Base-by-base conservation (phyloP, 2,113 vertebrate genomes). In the Candoia aspera region DNA sequence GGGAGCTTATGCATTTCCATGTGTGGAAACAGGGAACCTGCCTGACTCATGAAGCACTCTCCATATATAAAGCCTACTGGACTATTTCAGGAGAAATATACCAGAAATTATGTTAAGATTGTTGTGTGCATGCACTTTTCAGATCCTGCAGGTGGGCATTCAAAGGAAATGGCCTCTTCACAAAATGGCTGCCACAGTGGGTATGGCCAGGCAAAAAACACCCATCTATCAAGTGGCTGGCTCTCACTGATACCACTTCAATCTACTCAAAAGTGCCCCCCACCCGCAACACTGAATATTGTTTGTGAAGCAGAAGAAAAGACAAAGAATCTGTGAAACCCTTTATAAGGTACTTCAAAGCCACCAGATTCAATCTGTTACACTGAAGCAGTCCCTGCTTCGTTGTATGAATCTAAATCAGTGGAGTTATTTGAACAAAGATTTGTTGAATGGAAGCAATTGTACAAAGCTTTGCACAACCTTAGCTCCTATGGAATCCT, bases 1-100 rank as follows among this genome's bases (percentile, higher is more conserved):
- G 88, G 57, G 89, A 60, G n/a, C 55, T 91, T 92, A 33, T 8
- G 93, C 4, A 33, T 88, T 8, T 46, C 88, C 54, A 88, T 37
- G 3, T 84, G 6, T 91, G 42, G 3, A 89, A 92, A 92, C 46
- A 89, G 54, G 2, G 59, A 54, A 55, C 15, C 33, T 26, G 2
- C 1, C 13, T 13, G 2, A 1, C 86, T 60, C 49, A 4, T 0
- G 55, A 90, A 79, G 2, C 8, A 33, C 42, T 79, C 33, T 79
- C 33, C 17, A 9, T 19, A 79, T 87, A 37, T 60, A n/a, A 53
- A 33, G 26, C 15, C 55, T 86, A 24, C 73, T 87, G 94, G 88
- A 92, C 23, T 21, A 29, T 24, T 2, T 87, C 17, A 37, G 57
- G 33, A 37, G 33, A 87, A 59, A n/a, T 89, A 29, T n/a, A n/a